phyloP scores from a whole-genome alignment of 2,797 vertebrate genomes.

The Scolopax bukidnonensis region DNA sequence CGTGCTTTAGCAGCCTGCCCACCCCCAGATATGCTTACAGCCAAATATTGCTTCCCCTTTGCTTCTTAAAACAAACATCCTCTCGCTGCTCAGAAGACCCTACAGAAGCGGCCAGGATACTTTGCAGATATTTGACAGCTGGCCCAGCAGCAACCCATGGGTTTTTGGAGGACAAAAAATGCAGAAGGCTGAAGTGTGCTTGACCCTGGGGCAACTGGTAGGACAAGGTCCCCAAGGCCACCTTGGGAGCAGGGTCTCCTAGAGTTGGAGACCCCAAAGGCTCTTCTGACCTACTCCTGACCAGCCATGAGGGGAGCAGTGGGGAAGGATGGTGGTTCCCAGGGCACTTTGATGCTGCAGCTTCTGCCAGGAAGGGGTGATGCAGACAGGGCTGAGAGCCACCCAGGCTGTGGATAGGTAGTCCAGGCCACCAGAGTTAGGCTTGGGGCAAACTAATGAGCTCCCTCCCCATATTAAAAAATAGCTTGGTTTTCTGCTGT shows the following conservation, averaged over 20 bases:
- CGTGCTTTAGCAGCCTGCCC: background rate
- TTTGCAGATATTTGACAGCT: background rate
- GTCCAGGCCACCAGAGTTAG: background rate
- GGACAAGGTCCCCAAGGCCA: accelerated
- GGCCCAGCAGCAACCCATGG: accelerated
- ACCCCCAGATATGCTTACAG: background rate
- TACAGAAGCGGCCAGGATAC: background rate
- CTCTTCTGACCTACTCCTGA: background rate
- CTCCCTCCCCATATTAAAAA: background rate
- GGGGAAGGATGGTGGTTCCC: background rate
- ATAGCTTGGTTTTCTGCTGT: background rate
- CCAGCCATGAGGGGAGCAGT: accelerated
- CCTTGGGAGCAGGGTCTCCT: background rate
- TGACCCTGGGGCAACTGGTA: background rate
- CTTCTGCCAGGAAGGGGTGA: background rate
- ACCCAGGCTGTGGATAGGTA: background rate
- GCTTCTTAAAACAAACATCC: constrained; percentile 28
- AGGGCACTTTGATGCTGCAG: background rate
- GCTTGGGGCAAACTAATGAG: background rate
- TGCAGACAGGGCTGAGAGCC: background rate
- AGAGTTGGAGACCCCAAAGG: background rate
- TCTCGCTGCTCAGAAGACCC: background rate
- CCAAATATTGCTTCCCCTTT: background rate
- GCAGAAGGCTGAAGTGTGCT: background rate
- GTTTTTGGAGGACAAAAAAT: background rate